phyloP scores from a whole-genome alignment of 2,797 vertebrate species.

The Sebastes minor region DNA sequence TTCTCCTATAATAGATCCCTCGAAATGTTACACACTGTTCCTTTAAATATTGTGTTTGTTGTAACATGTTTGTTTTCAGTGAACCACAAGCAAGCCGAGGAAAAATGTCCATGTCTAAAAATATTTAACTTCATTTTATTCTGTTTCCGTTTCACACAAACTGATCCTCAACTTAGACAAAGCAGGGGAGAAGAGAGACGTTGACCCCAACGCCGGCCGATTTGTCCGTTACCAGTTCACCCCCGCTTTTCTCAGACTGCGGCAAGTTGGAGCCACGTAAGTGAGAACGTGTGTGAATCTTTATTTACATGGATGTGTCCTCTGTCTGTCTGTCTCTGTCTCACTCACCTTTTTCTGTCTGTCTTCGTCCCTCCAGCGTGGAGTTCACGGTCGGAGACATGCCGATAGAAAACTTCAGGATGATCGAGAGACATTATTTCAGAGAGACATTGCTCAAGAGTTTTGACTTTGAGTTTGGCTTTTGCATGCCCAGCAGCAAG shows the following conservation, averaged over 20 bases:
- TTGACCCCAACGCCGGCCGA: slow-evolving; percentile 93
- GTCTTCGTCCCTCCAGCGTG: slow-evolving; percentile 80
- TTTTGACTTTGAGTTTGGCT: slow-evolving; percentile 98
- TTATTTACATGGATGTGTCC: neutral
- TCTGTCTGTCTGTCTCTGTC: neutral
- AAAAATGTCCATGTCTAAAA: neutral
- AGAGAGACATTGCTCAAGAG: slow-evolving; percentile 95
- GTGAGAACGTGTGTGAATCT: slow-evolving; percentile 63
- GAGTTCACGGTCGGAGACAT: slow-evolving; percentile 97
- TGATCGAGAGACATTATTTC: slow-evolving; percentile 99
- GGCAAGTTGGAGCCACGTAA: slow-evolving; percentile 98
- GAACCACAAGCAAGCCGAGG: neutral
- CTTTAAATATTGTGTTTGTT: neutral
- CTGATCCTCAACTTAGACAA: slow-evolving; percentile 78
- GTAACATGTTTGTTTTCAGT: neutral
- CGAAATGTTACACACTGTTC: too few relatives aligned
- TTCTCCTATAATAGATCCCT: too few relatives aligned
- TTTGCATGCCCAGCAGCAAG: slow-evolving; percentile 99
- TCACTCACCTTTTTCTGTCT: neutral
- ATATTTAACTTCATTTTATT: neutral
- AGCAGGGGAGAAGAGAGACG: slow-evolving; percentile 88
- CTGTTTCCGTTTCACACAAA: neutral
- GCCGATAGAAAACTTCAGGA: slow-evolving; percentile 97
- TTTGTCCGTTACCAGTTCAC: slow-evolving; percentile 99
- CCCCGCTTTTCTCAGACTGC: slow-evolving; percentile 92